Conservation (phyloP, 2,797 vertebrate genomes). For the Uromys caudimaculatus region DNA sequence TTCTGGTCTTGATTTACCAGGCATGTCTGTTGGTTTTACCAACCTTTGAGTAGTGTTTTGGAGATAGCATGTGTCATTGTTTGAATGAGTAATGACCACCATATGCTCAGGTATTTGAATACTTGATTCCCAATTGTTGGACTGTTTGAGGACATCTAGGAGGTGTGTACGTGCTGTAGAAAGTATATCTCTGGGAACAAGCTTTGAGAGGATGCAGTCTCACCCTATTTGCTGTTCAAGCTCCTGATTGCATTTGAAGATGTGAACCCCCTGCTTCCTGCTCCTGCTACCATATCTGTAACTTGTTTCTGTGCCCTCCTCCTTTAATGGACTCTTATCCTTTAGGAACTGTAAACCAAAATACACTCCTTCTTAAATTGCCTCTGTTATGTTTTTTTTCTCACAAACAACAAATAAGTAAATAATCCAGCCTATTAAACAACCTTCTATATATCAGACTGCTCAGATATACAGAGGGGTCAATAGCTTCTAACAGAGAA, state of each 20-base stretch:
- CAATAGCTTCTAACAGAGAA: neutral
- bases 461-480: neutral
- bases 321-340: neutral
- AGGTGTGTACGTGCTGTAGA: no score
- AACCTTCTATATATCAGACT: neutral
- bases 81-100: neutral
- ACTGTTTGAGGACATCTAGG: neutral
- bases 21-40: neutral
- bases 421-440: neutral
- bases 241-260: neutral
- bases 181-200: neutral
- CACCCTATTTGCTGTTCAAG: neutral
- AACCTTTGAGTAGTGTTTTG: neutral
- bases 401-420: neutral
- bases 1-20: constrained; percentile 6
- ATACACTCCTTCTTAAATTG: neutral
- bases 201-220: neutral
- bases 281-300: neutral
- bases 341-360: neutral
- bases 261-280: neutral
- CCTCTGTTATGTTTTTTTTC: neutral
- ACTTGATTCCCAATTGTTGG: neutral
- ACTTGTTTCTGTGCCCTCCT: neutral
- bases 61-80: neutral
- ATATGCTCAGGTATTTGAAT: neutral